A percentile compares a stretch with the other conserved stretches of the same genome.
Conservation (phyloP, 2,888 invertebrate species). For the Sarcophaga subvicina region DNA sequence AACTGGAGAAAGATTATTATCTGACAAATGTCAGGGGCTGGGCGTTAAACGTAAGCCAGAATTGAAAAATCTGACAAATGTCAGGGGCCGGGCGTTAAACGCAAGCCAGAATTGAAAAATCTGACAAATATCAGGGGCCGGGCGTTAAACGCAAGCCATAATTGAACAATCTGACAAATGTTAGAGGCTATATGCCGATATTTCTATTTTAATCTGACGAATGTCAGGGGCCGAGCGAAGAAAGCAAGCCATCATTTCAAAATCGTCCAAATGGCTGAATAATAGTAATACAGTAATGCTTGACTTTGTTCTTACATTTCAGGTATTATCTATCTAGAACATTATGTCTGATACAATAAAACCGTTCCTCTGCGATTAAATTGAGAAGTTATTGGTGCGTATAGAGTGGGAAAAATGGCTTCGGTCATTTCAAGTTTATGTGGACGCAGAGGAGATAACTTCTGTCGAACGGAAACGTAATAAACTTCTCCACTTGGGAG, state of each 20-base stretch:
- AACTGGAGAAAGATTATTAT: background rate
- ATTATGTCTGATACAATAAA: conserved; percentile 3
- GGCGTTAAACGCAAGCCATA: background rate
- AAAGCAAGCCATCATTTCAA: background rate
- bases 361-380: background rate
- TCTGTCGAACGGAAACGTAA: conserved; percentile 19
- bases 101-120: background rate
- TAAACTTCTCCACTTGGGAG: background rate
- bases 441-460: conserved; percentile 29
- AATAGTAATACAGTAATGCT: too few species aligned
- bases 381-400: conserved; percentile 31
- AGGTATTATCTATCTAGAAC: background rate
- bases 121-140: conserved; percentile 1
- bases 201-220: background rate
- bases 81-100: background rate
- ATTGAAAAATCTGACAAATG: background rate
- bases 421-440: conserved; percentile 21
- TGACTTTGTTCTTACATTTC: too few species aligned
- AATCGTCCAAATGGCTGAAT: too few species aligned
- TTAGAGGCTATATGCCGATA: background rate
- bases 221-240: conserved; percentile 7
- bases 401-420: conserved; percentile 17
- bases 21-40: background rate
- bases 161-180: background rate
- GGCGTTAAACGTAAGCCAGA: background rate